A percentile compares a stretch with the other conserved stretches of the same genome.
Conservation (phyloP, 2,113 vertebrate genomes). For the Neolamprologus toae region DNA sequence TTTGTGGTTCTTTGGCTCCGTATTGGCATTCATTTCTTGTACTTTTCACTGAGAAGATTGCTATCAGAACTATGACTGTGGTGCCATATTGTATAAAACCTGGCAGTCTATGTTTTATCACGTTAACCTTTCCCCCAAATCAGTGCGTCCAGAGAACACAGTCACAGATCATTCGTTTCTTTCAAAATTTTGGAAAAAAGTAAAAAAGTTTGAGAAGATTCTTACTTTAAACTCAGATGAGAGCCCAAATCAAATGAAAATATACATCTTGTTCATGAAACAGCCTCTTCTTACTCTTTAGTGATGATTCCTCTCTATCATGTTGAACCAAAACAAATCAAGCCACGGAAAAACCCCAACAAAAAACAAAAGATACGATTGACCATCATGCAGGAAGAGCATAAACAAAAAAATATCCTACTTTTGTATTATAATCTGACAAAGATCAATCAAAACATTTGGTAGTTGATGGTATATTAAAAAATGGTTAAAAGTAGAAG, state of each 20-base stretch:
- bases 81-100: constrained; percentile 2
- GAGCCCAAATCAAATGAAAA: background rate
- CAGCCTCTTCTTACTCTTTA: background rate
- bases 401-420: constrained; percentile 17
- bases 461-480: background rate
- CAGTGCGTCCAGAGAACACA: background rate
- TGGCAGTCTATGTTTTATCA: background rate
- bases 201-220: background rate
- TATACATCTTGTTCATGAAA: background rate
- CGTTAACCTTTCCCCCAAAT: background rate
- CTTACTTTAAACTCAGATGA: background rate
- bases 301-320: background rate
- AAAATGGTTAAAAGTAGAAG: constrained; percentile 1
- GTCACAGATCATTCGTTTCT: background rate
- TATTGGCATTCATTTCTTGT: constrained; percentile 1
- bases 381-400: constrained; percentile 49
- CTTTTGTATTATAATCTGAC: constrained; percentile 15
- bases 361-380: constrained; percentile 22
- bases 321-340: constrained; percentile 5
- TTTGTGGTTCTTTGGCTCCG: constrained; percentile 22
- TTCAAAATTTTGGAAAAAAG: background rate
- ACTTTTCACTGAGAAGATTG: background rate
- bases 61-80: background rate
- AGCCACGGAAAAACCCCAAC: background rate
- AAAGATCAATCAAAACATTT: constrained; percentile 1